phyloP scores from a whole-genome alignment of 1,140 invertebrate species.

The Aculops lycopersici region DNA sequence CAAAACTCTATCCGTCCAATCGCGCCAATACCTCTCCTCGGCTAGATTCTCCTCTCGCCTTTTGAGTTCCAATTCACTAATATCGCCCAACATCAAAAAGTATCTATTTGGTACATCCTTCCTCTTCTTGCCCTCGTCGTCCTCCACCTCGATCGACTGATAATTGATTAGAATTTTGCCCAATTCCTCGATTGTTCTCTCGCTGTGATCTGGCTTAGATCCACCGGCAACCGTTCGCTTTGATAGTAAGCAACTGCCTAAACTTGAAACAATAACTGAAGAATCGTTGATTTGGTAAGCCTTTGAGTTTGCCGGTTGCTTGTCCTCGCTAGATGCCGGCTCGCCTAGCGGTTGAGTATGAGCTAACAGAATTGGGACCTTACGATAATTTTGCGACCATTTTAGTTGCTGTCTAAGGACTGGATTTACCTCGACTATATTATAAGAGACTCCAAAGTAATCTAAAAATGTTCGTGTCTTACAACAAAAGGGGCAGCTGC shows the following conservation, averaged over 20 bases:
- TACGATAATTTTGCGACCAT: constrained; percentile 59
- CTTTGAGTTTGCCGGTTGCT: not conserved
- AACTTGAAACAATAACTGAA: constrained; percentile 58
- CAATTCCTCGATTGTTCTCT: constrained; percentile 26
- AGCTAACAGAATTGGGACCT: constrained; percentile 70
- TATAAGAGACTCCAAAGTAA: constrained; percentile 68
- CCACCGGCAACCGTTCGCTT: constrained; percentile 6
- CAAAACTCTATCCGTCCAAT: constrained; percentile 63
- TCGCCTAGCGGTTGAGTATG: constrained; percentile 15
- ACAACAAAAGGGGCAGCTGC: constrained; percentile 93
- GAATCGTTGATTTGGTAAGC: constrained; percentile 62
- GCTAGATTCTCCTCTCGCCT: not conserved
- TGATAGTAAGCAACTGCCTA: constrained; percentile 41
- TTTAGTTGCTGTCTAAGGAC: constrained; percentile 58
- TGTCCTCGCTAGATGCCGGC: not conserved
- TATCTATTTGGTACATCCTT: constrained; percentile 68
- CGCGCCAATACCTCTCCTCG: constrained; percentile 66
- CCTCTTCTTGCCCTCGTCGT: constrained; percentile 27
- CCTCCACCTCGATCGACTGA: constrained; percentile 20
- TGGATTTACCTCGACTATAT: constrained; percentile 84
- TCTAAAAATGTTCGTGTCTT: constrained; percentile 76
- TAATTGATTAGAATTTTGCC: constrained; percentile 35
- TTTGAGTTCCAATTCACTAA: constrained; percentile 6
- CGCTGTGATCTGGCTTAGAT: no score
- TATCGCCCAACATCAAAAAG: constrained; percentile 51